Evolutionary conservation across 2,888 invertebrate genomes (phyloP).

Genomic region (Heliconius charithonia): DNA sequence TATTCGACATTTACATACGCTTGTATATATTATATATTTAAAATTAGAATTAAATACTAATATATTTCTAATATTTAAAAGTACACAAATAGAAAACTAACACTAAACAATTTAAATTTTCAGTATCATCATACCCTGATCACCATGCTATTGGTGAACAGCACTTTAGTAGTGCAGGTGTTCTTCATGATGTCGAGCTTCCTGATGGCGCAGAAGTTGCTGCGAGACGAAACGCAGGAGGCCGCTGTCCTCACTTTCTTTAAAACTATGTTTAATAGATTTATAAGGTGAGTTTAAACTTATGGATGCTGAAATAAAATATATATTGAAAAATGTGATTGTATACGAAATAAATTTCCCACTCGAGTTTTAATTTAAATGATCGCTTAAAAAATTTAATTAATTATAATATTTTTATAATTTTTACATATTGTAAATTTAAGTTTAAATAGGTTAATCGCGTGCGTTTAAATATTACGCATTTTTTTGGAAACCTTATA

Average conservation of each 20-base stretch:
- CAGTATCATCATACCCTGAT: conserved; percentile 67
- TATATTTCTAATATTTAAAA: too few relatives aligned
- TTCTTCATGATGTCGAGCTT: conserved; percentile 79
- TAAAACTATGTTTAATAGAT: conserved; percentile 70
- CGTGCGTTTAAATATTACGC: too few relatives aligned
- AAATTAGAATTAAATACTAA: too few relatives aligned
- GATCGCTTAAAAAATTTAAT: too few relatives aligned
- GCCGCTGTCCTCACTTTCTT: conserved; percentile 60
- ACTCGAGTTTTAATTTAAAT: too few relatives aligned
- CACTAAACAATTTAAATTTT: background rate
- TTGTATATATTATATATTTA: too few relatives aligned
- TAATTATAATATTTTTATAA: too few relatives aligned
- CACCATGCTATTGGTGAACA: conserved; percentile 71
- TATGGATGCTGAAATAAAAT: background rate
- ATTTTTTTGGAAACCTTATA: too few relatives aligned
- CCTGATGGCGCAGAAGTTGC: conserved; percentile 74
- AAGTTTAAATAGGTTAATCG: too few relatives aligned
- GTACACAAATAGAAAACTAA: background rate
- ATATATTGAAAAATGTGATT: background rate
- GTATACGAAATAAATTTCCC: background rate
- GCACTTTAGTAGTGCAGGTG: conserved; percentile 76
- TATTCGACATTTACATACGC: too few relatives aligned
- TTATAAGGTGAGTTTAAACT: conserved; percentile 62
- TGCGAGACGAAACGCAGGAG: conserved; percentile 58
- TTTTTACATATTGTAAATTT: too few relatives aligned